Base-by-base conservation (phyloP, 2,888 invertebrate genomes). In the Cataglyphis rosenhaueri region DNA sequence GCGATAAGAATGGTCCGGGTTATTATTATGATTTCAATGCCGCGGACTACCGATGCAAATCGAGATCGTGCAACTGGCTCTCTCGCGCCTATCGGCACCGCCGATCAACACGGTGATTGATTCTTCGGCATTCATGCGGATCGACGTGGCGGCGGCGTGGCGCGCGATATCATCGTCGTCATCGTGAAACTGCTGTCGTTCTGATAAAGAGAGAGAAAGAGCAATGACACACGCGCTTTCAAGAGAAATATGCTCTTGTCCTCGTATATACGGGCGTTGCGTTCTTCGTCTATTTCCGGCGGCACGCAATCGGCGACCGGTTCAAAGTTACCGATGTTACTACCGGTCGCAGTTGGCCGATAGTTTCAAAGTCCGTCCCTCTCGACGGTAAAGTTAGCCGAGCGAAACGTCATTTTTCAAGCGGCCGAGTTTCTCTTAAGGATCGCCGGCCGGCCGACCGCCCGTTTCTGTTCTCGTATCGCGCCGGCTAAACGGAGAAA, bases 1-100 rank as follows among this genome's bases (percentile, higher is more conserved):
- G 73, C 66, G 65, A 86, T 85, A 88, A 89, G 89, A 87, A 89
- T 75, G 87, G 86, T 84, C 81, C 84, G 84, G 83, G 83, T 84
- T 89, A 88, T 91, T 89, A 91, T 91, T 91, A 91, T 86, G 87
- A 91, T 90, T 91, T 91, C 88, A 91, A 91, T 91, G 87, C 85
- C 84, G 84, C 68, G 87, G 89, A 81, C 86, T 66, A 66, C 81
- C 86, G 87, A 87, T 89, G 88, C 81, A 85, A 90, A 91, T 87
- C 88, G 86, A 66, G 90, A 90, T 91, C 91, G 89, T 75, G 84
- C 83, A 84, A 71, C 35, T 35, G 1, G 70, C 84, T 78, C 38
- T 59, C 44, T 44, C 82, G 57, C 62, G 83, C 81, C 32, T 89
- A 90, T 90, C 89, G 84, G 65, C 44, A 83, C 52, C 81, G 55